Evolutionary conservation across 2,113 vertebrate genomes (phyloP).

Genomic region (Oceanites oceanicus): DNA sequence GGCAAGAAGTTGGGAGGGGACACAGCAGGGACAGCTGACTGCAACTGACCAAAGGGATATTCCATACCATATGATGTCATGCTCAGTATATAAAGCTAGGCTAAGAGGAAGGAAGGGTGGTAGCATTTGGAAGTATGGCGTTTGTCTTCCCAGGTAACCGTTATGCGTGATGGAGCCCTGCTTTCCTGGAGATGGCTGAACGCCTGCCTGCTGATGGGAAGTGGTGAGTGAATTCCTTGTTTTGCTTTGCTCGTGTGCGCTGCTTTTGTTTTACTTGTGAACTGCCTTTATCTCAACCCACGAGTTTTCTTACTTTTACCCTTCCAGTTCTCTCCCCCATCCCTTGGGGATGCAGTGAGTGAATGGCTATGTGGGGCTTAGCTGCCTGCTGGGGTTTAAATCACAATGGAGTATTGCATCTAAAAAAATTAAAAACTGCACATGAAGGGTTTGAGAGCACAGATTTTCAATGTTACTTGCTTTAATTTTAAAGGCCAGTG

Average conservation of each 20-base stretch:
- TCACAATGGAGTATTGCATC: background rate
- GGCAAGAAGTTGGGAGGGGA: background rate
- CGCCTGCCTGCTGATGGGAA: background rate
- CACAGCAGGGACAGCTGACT: too few species aligned
- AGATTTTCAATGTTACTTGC: background rate
- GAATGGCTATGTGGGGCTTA: background rate
- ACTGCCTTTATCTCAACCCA: background rate
- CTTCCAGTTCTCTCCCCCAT: fast-evolving
- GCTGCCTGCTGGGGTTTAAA: background rate
- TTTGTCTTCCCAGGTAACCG: background rate
- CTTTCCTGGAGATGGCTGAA: background rate
- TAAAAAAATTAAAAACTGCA: background rate
- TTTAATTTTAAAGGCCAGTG: background rate
- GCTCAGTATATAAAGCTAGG: too few species aligned
- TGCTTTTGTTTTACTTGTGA: background rate
- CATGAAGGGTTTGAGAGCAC: background rate
- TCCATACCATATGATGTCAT: too few species aligned
- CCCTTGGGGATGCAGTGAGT: background rate
- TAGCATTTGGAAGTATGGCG: fast-evolving
- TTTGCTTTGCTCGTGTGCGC: background rate
- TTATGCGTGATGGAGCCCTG: fast-evolving
- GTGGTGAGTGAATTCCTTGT: background rate
- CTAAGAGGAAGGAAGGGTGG: background rate
- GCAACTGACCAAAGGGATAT: too few species aligned
- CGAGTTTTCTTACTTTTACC: background rate